phyloP scores from a whole-genome alignment of 2,888 invertebrate genomes.

The Limenitis camilla region DNA sequence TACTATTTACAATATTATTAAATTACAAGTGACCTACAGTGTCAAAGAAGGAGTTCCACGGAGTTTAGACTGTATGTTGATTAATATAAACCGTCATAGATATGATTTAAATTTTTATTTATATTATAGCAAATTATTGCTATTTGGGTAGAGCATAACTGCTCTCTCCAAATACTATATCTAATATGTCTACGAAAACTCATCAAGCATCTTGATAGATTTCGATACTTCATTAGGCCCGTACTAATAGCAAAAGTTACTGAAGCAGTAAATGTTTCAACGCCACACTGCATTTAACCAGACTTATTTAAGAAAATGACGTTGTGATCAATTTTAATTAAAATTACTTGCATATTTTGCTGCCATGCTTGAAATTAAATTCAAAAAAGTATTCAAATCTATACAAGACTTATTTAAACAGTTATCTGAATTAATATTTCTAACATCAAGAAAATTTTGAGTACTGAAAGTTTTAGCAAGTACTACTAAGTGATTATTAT shows the following conservation, averaged over 20 bases:
- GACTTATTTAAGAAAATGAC: conserved; percentile 11
- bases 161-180: conserved; percentile 9
- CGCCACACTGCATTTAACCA: conserved; percentile 12
- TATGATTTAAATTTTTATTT: not conserved
- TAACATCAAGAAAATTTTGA: no score
- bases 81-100: not conserved
- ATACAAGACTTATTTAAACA: no score
- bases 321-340: conserved; percentile 9
- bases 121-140: not conserved
- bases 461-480: no score
- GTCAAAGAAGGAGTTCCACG: no score
- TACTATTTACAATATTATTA: no score
- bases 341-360: not conserved
- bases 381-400: no score
- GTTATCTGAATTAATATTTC: no score
- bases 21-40: conserved; percentile 39
- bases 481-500: no score
- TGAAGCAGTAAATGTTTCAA: conserved; percentile 18
- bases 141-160: no score
- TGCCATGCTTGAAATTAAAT: no score
- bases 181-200: conserved; percentile 18
- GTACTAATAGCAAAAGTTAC: conserved; percentile 18
- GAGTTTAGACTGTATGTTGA: not conserved
- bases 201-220: conserved; percentile 24
- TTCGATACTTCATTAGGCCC: conserved; percentile 21